Percentiles rank a stretch among this genome's conserved stretches.
phyloP scores from a whole-genome alignment of 2,888 invertebrate species.

The Colostygia pectinataria region DNA sequence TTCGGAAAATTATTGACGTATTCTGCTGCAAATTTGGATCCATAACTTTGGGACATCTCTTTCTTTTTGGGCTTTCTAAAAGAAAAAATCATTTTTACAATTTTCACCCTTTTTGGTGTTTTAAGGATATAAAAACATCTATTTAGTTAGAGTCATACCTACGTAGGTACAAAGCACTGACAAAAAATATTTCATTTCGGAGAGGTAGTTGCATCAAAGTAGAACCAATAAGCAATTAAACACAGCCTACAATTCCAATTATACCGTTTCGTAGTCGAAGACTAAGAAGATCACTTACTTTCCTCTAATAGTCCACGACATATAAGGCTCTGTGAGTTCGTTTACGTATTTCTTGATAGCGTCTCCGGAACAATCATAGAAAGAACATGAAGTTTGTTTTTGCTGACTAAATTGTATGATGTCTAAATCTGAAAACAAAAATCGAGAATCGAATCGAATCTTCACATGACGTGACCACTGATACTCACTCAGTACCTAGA shows the following conservation, averaged over 20 bases:
- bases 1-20: constrained; percentile 48
- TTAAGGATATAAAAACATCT: too few relatives aligned
- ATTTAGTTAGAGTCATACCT: too few relatives aligned
- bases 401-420: constrained; percentile 46
- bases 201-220: too few relatives aligned
- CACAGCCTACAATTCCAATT: too few relatives aligned
- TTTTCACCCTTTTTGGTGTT: too few relatives aligned
- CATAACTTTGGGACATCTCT: constrained; percentile 57
- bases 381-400: constrained; percentile 32
- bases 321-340: constrained; percentile 48
- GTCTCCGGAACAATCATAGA: constrained; percentile 58
- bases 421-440: constrained; percentile 60
- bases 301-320: constrained; percentile 68
- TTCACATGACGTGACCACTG: too few relatives aligned
- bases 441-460: too few relatives aligned
- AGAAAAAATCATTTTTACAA: background rate
- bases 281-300: constrained; percentile 50
- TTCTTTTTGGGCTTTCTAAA: constrained; percentile 60
- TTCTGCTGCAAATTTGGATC: constrained; percentile 54
- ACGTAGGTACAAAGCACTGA: too few relatives aligned
- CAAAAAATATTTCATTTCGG: too few relatives aligned
- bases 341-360: constrained; percentile 44
- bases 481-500: too few relatives aligned
- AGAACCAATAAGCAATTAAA: too few relatives aligned
- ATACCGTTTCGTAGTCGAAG: background rate